Evolutionary conservation across 2,888 invertebrate species (phyloP).

Genomic region (Leptogaster cylindrica): DNA sequence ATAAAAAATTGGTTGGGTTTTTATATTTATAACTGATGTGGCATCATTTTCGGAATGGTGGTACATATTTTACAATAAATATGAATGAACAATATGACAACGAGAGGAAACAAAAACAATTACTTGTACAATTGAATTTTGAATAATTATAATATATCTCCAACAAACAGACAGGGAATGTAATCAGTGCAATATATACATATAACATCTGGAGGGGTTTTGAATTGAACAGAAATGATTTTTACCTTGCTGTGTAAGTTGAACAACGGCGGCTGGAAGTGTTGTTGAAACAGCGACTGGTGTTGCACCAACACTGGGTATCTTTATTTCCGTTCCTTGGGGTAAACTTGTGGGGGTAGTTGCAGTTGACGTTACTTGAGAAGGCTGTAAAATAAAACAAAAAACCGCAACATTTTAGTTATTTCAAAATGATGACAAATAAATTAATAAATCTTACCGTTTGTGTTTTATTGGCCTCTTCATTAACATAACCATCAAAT

Average conservation of each 20-base stretch:
- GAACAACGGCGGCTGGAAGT: slow-evolving; percentile 69
- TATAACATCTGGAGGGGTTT: slow-evolving; percentile 3
- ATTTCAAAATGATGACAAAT: not conserved
- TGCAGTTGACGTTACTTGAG: slow-evolving; percentile 7
- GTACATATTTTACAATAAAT: no score
- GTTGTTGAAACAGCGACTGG: slow-evolving; percentile 69
- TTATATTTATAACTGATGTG: slow-evolving; percentile 2
- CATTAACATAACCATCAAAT: slow-evolving; percentile 66
- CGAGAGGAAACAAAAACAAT: slow-evolving; percentile 1
- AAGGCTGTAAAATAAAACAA: not conserved
- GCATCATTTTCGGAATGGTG: no score
- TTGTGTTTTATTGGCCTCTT: slow-evolving; percentile 40
- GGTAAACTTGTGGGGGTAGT: slow-evolving; percentile 50
- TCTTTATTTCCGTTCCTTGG: slow-evolving; percentile 67
- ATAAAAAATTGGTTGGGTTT: slow-evolving; percentile 5
- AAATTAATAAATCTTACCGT: slow-evolving; percentile 1
- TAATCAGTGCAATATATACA: slow-evolving; percentile 29
- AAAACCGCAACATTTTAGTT: not conserved
- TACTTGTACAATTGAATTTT: slow-evolving; percentile 13
- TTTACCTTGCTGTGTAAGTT: slow-evolving; percentile 68
- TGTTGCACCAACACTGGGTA: slow-evolving; percentile 66
- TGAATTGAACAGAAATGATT: no score
- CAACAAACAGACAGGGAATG: slow-evolving; percentile 24
- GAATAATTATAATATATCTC: not conserved
- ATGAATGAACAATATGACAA: slow-evolving; percentile 30